Conservation (phyloP, 2,888 invertebrate species). For the Brassicogethes aeneus region DNA sequence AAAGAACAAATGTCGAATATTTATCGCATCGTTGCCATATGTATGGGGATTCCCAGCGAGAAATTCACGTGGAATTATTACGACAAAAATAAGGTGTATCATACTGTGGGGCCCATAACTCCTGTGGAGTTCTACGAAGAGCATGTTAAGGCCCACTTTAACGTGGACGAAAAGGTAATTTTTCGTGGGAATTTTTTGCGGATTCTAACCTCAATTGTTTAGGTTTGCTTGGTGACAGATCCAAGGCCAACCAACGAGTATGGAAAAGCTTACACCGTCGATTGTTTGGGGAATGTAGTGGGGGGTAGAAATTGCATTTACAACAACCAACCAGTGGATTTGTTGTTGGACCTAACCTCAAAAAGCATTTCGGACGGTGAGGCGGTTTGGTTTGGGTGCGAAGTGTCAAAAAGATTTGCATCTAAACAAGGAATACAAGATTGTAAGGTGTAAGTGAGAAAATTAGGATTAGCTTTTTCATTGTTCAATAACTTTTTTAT, state of each 20-base stretch:
- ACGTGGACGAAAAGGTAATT: conserved; percentile 66
- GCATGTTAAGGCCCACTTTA: conserved; percentile 66
- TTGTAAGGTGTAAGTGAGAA: conserved; percentile 54
- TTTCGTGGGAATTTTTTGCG: background rate
- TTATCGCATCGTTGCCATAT: conserved; percentile 74
- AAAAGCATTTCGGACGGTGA: conserved; percentile 72
- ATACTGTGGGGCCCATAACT: conserved; percentile 64
- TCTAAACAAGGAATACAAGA: conserved; percentile 72
- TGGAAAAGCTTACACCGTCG: conserved; percentile 72
- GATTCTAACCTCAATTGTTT: conserved; percentile 15
- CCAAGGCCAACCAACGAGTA: conserved; percentile 74
- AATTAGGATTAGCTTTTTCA: too few species aligned
- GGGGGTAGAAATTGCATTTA: conserved; percentile 72
- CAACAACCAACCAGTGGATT: conserved; percentile 79
- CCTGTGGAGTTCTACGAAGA: conserved; percentile 74
- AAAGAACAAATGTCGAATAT: conserved; percentile 64
- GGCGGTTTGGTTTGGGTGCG: conserved; percentile 90
- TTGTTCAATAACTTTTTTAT: too few species aligned
- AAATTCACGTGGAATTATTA: conserved; percentile 79
- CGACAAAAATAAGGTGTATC: conserved; percentile 69
- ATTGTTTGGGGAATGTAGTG: conserved; percentile 81
- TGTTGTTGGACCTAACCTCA: conserved; percentile 63
- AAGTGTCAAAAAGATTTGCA: conserved; percentile 73
- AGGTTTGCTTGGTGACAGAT: conserved; percentile 82
- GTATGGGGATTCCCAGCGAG: conserved; percentile 72